A percentile compares a stretch with the other conserved stretches of the same genome.
Conservation (phyloP, 2,113 vertebrate genomes). For the Odontesthes bonariensis region DNA sequence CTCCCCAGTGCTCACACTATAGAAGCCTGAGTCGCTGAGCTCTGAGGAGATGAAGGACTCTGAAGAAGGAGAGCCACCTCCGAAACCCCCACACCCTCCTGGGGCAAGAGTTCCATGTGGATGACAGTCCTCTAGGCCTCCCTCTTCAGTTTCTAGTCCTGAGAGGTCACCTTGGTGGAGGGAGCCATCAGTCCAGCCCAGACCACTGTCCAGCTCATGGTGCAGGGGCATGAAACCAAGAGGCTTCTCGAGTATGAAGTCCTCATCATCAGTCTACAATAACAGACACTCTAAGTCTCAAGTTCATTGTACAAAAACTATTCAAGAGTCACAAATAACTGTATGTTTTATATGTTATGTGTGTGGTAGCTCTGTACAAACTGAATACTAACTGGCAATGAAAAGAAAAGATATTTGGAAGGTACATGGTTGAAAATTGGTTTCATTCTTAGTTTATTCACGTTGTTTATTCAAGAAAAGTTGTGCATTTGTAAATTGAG, state of each 20-base stretch:
- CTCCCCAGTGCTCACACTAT: slow-evolving; percentile 81
- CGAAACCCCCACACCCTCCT: slow-evolving; percentile 66
- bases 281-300: slow-evolving; percentile 7
- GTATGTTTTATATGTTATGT: not conserved
- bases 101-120: slow-evolving; percentile 55
- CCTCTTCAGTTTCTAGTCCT: slow-evolving; percentile 80
- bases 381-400: not conserved
- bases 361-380: not conserved
- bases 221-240: slow-evolving; percentile 76
- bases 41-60: slow-evolving; percentile 82
- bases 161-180: slow-evolving; percentile 83
- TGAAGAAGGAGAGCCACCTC: slow-evolving; percentile 69
- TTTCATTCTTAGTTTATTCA: not conserved
- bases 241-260: slow-evolving; percentile 75
- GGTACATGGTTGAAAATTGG: not conserved
- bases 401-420: slow-evolving; percentile 8
- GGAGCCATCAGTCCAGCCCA: slow-evolving; percentile 82
- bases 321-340: not conserved
- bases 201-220: slow-evolving; percentile 82
- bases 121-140: slow-evolving; percentile 81
- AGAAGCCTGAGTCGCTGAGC: slow-evolving; percentile 83
- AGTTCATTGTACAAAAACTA: not conserved
- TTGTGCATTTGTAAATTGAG: too few relatives aligned
- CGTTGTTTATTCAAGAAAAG: not conserved
- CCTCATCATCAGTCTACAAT: slow-evolving; percentile 79